Conservation (phyloP, 2,113 vertebrate genomes). For the Oncorhynchus keta region DNA sequence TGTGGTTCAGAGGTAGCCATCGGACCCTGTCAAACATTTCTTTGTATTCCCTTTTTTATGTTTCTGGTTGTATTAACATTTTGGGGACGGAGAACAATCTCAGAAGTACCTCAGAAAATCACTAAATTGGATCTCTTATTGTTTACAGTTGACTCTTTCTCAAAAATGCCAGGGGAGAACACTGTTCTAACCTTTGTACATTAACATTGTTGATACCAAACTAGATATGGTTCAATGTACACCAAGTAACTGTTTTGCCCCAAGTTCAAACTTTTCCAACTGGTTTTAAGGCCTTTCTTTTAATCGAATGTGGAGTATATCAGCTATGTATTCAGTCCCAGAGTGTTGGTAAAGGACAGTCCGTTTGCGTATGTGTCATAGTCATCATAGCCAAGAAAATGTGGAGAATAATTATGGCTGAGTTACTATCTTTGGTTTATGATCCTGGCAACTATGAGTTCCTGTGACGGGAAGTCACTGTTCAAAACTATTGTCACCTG, state of each 20-base stretch:
- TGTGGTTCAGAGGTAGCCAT: slow-evolving; percentile 97
- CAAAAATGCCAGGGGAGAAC: slow-evolving; percentile 62
- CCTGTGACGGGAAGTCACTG: slow-evolving; percentile 9
- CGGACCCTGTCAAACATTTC: slow-evolving; percentile 20
- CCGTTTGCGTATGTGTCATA: slow-evolving; percentile 32
- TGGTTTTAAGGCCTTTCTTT: slow-evolving; percentile 30
- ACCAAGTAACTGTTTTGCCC: slow-evolving; percentile 21
- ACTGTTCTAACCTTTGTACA: slow-evolving; percentile 58
- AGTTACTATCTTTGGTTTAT: no score
- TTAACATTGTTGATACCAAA: slow-evolving; percentile 57
- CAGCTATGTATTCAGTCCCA: slow-evolving; percentile 33
- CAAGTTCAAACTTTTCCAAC: neutral
- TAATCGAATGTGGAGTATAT: slow-evolving; percentile 39
- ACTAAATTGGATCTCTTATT: slow-evolving; percentile 52
- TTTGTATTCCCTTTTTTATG: slow-evolving; percentile 24
- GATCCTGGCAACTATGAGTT: no score
- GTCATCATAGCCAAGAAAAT: no score
- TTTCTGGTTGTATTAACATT: slow-evolving; percentile 36
- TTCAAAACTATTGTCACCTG: neutral
- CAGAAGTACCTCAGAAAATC: slow-evolving; percentile 75
- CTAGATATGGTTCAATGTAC: slow-evolving; percentile 44
- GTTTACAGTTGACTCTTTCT: slow-evolving; percentile 71
- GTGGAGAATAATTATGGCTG: no score
- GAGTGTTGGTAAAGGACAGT: slow-evolving; percentile 14
- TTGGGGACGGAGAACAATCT: slow-evolving; percentile 51